A percentile compares a stretch with the other conserved stretches of the same genome.
Evolutionary conservation across 2,888 invertebrate species (phyloP).

Genomic region (Gisinianus flammeolus): DNA sequence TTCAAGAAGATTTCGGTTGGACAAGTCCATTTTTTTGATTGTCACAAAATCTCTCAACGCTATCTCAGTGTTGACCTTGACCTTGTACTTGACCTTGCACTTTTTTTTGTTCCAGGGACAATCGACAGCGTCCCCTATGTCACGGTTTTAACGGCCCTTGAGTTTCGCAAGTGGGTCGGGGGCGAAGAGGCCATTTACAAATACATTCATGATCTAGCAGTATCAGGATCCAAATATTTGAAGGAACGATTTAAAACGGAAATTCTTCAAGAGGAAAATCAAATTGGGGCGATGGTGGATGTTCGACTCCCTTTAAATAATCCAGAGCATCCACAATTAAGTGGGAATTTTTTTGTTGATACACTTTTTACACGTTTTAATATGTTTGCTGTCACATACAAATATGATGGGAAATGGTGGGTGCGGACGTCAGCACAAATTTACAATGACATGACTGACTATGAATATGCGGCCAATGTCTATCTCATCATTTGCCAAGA

Average conservation of each 20-base stretch:
- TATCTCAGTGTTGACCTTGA: background rate
- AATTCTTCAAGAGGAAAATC: slow-evolving; percentile 23
- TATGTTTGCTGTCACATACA: slow-evolving; percentile 4
- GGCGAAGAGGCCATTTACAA: slow-evolving; percentile 2
- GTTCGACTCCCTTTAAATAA: slow-evolving; percentile 13
- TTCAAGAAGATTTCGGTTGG: background rate
- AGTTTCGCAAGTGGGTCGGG: slow-evolving; percentile 33
- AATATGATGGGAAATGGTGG: slow-evolving; percentile 10
- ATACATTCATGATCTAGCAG: slow-evolving; percentile 5
- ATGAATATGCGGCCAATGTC: background rate
- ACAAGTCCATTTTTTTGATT: background rate
- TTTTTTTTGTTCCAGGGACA: slow-evolving; percentile 39
- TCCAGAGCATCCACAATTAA: background rate
- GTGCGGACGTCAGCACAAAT: slow-evolving; percentile 24
- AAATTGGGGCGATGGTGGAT: slow-evolving; percentile 30
- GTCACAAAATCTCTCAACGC: background rate
- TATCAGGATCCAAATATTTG: background rate
- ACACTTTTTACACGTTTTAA: background rate
- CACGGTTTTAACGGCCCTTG: slow-evolving; percentile 44
- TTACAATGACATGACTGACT: slow-evolving; percentile 29
- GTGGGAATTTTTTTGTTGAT: background rate
- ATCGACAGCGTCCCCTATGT: slow-evolving; percentile 50
- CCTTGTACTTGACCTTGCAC: background rate
- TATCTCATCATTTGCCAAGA: slow-evolving; percentile 5
- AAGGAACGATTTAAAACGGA: slow-evolving; percentile 4